Evolutionary conservation across 2,113 vertebrate genomes (phyloP), one percentile per base, ranked within the genome.

Genomic region (Chinchilla lanigera): DNA sequence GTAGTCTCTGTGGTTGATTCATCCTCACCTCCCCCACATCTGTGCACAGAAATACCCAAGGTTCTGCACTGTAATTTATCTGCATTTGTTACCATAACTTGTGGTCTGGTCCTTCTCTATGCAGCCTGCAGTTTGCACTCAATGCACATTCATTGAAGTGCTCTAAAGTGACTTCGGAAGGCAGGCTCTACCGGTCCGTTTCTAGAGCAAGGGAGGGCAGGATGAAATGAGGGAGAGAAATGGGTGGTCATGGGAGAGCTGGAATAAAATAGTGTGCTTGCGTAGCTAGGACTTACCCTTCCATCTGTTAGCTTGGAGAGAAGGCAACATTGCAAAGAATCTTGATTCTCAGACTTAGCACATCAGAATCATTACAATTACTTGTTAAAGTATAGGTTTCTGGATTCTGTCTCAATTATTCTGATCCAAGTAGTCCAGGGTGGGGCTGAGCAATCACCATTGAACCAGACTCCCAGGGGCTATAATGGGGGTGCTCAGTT

Each of bases 171-270:
- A 56, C 13, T 30, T 80, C 17, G 60, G 50, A 65, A 81, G 60
- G 10, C 56, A 85, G 41, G 12, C n/a, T 73, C 61, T 67, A 2
- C 38, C 14, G 6, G 16, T 78, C 11, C 38, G 22, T 54, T 95
- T 90, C 58, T 63, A 56, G 8, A 58, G 35, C 84, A 93, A 93
- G 38, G 61, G 63, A 94, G 13, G 75, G 26, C 50, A 44, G 44
- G 19, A 61, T 13, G 13, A 50, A 30, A 10, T 26, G 10, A n/a
- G 5, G 2, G 14, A 89, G 28, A 26, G 50, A 12, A 28, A 38
- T 0, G 8, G 20, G 11, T 30, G 10, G 19, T 10, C 9, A 28
- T 7, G 13, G 35, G 22, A 20, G 12, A 35, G 4, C 5, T 52
- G 60, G 50, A 90, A 90, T 24, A 44, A 80, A 82, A 30, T 11